A percentile compares a stretch with the other conserved stretches of the same genome.
phyloP scores from a whole-genome alignment of 2,797 vertebrate species.

The Borostomias antarcticus region DNA sequence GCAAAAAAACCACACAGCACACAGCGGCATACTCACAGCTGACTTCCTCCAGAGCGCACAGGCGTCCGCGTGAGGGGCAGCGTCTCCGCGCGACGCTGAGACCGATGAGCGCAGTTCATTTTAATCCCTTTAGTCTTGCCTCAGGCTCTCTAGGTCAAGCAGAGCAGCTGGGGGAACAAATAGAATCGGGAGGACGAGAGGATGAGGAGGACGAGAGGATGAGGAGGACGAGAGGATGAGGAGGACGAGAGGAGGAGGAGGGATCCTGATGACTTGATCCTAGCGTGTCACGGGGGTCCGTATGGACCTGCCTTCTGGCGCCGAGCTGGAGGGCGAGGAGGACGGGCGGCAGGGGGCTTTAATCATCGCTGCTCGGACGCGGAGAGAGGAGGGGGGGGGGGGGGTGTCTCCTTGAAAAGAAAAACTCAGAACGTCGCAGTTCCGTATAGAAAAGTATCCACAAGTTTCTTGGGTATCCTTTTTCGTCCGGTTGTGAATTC shows the following conservation, averaged over 20 bases:
- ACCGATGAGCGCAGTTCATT: slow-evolving; percentile 54
- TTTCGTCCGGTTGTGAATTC: slow-evolving; percentile 32
- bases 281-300: slow-evolving; percentile 33
- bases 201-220: slow-evolving; percentile 37
- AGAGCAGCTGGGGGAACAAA: slow-evolving; percentile 35
- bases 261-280: slow-evolving; percentile 59
- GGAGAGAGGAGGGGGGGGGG: too few species aligned
- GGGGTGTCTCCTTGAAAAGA: too few species aligned
- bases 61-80: slow-evolving; percentile 15
- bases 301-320: slow-evolving; percentile 31
- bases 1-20: slow-evolving; percentile 22
- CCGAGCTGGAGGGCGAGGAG: slow-evolving; percentile 26
- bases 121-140: slow-evolving; percentile 72
- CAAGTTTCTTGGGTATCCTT: slow-evolving; percentile 50
- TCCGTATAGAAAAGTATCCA: slow-evolving; percentile 54
- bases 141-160: slow-evolving; percentile 60
- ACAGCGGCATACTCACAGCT: slow-evolving; percentile 39
- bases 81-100: slow-evolving; percentile 39
- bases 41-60: slow-evolving; percentile 43
- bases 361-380: slow-evolving; percentile 43
- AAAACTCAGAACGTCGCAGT: slow-evolving; percentile 17
- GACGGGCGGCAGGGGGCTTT: slow-evolving; percentile 29
- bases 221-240: neutral
- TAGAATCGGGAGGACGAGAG: slow-evolving; percentile 55
- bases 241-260: slow-evolving; percentile 14